These are phyloP conservation scores for Matsumyia berberina DNA, from an alignment of 2,888 invertebrate genomes.

Conservation along the genomic window DNA sequence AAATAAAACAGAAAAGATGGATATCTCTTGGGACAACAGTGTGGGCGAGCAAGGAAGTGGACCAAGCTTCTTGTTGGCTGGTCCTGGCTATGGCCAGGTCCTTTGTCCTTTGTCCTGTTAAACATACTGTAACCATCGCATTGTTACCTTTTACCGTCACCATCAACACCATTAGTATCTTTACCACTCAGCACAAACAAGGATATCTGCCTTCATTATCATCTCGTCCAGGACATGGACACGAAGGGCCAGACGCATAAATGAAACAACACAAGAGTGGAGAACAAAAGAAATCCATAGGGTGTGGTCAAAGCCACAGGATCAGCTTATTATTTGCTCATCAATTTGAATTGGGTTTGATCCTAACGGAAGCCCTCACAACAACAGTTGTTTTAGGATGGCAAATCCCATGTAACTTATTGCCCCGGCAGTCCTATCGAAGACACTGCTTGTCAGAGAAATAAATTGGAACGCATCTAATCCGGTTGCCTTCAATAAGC, in stretches of 20 bases:
- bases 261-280: slow-evolving; percentile 26
- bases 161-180: slow-evolving; percentile 19
- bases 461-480: slow-evolving; percentile 72
- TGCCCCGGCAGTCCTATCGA: slow-evolving; percentile 37
- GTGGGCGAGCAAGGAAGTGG: neutral
- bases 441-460: slow-evolving; percentile 43
- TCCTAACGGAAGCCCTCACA: slow-evolving; percentile 51
- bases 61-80: too few relatives aligned
- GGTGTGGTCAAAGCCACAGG: slow-evolving; percentile 66
- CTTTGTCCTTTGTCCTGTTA: neutral
- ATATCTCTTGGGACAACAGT: neutral
- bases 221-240: slow-evolving; percentile 12
- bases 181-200: slow-evolving; percentile 32
- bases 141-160: neutral
- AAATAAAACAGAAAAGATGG: neutral
- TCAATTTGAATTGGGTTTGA: slow-evolving; percentile 70
- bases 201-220: slow-evolving; percentile 47
- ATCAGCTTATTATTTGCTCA: slow-evolving; percentile 76
- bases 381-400: slow-evolving; percentile 55
- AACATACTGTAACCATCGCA: slow-evolving; percentile 10
- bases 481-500: slow-evolving; percentile 61
- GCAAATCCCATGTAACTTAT: slow-evolving; percentile 65
- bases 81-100: too few relatives aligned
- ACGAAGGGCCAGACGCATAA: slow-evolving; percentile 14
- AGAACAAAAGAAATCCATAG: slow-evolving; percentile 55